Base-by-base conservation (phyloP, 1,140 invertebrate genomes). In the Drosophila novamexicana region DNA sequence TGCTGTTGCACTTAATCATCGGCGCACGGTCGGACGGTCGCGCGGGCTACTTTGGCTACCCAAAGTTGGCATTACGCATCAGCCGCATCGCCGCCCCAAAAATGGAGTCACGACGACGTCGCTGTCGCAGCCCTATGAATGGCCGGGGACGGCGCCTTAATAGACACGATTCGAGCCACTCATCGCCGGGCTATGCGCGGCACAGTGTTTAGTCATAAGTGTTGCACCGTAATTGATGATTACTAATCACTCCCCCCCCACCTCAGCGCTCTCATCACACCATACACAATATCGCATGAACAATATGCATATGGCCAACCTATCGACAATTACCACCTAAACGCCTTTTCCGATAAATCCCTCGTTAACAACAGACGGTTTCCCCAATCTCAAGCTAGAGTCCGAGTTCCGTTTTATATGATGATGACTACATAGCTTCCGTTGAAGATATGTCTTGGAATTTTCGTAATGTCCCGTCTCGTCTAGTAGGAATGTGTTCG, bases 1-100 rank as follows among this genome's bases (percentile, higher is more conserved):
- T 80, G 79, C 67, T 85, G 81, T 68, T 88, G 83, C 83, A 88
- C 76, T 86, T 86, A 86, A 86, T 86, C 83, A 86, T 86, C 72
- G 53, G 49, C 18, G 22, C 22, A 22, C 22, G 22, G 22, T 22
- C 22, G 22, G 22, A 22, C 65, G 37, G 49, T 14, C 12, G 42
- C 9, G n/a, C 22, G 32, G 57, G 12, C 10, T 32, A 34, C 10
- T 54, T 49, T 40, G 79, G 69, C 83, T 85, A 86, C 81, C 75
- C 77, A 84, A 86, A 65, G 75, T 85, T 85, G 78, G 66, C 70
- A 86, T 88, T 88, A 88, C 83, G 83, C 83, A 88, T 84, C 77
- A 29, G 52, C 49, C 22, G 37, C 32, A 59, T 47, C 29, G 32
- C 37, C 58, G 62, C 64, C 81, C 84, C 84, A 22, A 82, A 85